Percentiles rank a stretch among this genome's conserved stretches.
Conservation (phyloP, 2,113 vertebrate genomes). For the Callocephalon fimbriatum region DNA sequence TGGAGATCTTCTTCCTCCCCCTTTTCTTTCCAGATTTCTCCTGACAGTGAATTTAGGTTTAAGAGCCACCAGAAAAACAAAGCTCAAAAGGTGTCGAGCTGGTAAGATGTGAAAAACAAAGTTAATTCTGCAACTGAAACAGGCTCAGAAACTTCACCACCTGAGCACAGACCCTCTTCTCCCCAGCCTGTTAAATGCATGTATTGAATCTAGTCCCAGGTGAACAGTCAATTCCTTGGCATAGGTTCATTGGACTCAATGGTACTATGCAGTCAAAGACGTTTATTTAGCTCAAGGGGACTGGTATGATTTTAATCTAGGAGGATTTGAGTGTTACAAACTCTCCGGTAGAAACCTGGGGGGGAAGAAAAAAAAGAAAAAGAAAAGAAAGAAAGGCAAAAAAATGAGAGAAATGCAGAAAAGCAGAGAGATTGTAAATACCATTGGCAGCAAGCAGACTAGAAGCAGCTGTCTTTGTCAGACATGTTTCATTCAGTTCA, state of each 20-base stretch:
- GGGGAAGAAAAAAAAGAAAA: fast-evolving
- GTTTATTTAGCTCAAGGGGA: neutral
- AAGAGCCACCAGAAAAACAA: neutral
- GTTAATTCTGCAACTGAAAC: neutral
- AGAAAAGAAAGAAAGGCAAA: neutral
- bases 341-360: neutral
- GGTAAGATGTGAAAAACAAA: neutral
- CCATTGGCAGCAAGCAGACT: neutral
- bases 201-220: neutral
- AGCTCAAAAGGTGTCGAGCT: neutral
- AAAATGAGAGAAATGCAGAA: neutral
- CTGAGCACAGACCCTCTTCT: neutral
- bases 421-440: neutral
- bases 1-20: neutral
- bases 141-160: neutral
- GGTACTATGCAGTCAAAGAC: neutral
- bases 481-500: slow-evolving; percentile 19
- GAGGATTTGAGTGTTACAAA: neutral
- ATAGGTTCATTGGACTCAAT: neutral
- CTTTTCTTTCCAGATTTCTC: neutral
- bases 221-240: neutral
- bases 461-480: slow-evolving; percentile 34
- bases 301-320: neutral
- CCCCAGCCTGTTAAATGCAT: neutral
- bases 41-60: neutral